These are phyloP conservation scores for Torymus auratus DNA, from an alignment of 2,888 invertebrate species.

Conservation along the genomic window DNA sequence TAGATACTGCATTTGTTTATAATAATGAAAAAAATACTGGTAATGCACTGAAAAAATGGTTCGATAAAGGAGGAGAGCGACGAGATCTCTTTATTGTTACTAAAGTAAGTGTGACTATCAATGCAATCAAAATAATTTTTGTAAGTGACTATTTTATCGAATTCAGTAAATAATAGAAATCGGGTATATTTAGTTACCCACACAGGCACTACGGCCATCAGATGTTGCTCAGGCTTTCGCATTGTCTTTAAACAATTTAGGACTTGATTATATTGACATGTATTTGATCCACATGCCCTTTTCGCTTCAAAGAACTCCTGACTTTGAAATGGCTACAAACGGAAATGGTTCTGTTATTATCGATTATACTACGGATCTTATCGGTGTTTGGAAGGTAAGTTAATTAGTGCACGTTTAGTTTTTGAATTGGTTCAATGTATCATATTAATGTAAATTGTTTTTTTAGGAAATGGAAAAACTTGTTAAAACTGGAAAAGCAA, in stretches of 20 bases:
- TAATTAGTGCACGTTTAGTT: background rate
- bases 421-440: background rate
- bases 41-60: conserved; percentile 82
- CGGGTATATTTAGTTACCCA: conserved; percentile 3
- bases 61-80: conserved; percentile 81
- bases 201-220: background rate
- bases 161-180: no score
- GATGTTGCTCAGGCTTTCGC: conserved; percentile 1
- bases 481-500: conserved; percentile 4
- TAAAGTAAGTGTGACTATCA: conserved; percentile 79
- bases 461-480: conserved; percentile 34
- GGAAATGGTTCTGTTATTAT: background rate
- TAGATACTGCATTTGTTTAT: conserved; percentile 88
- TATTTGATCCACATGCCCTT: conserved; percentile 22
- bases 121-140: no score
- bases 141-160: no score
- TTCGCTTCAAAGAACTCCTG: background rate
- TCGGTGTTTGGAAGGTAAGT: conserved; percentile 35
- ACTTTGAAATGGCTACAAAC: background rate
- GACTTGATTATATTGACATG: conserved; percentile 31
- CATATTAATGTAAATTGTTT: background rate
- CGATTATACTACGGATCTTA: conserved; percentile 4
- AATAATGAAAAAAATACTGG: conserved; percentile 88
- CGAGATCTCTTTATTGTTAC: conserved; percentile 87
- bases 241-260: background rate